Conservation (phyloP, 2,888 invertebrate genomes). For the Mongoloraphidia duomilia region DNA sequence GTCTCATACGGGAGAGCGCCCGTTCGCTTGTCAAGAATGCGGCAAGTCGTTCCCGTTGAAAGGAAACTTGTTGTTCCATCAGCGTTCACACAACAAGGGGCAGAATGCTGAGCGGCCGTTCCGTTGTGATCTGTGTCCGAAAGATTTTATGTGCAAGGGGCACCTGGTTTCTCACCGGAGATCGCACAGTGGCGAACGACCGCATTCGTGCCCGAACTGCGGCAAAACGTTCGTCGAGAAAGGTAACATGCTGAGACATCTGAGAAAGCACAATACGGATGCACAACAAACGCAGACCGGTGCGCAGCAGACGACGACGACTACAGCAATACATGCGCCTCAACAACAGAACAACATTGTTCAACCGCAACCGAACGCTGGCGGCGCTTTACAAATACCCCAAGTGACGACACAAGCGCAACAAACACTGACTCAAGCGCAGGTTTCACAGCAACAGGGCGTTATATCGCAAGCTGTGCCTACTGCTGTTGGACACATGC, state of each 20-base stretch:
- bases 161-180: constrained; percentile 71
- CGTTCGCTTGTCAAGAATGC: constrained; percentile 71
- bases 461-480: constrained; percentile 6
- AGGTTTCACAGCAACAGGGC: not conserved
- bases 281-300: constrained; percentile 6
- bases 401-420: constrained; percentile 22
- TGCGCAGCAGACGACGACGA: constrained; percentile 19
- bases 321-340: constrained; percentile 24
- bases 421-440: constrained; percentile 10
- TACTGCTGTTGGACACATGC: constrained; percentile 13
- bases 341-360: constrained; percentile 7
- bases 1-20: constrained; percentile 66
- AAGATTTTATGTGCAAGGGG: constrained; percentile 80
- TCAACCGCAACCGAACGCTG: constrained; percentile 11
- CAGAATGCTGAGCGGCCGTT: constrained; percentile 49
- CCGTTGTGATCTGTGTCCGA: constrained; percentile 69
- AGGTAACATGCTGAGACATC: constrained; percentile 60
- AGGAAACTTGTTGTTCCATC: constrained; percentile 73
- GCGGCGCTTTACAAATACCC: constrained; percentile 22
- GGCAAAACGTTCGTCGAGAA: constrained; percentile 69
- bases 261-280: constrained; percentile 52
- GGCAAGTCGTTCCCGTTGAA: constrained; percentile 77
- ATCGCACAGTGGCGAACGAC: constrained; percentile 53
- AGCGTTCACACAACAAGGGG: constrained; percentile 70
- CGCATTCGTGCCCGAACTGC: constrained; percentile 52